A percentile compares a stretch with the other conserved stretches of the same genome.
These are phyloP conservation scores for Montipora foliosa DNA, from an alignment of 64 coral and sea anemone species.

Conservation along the genomic window DNA sequence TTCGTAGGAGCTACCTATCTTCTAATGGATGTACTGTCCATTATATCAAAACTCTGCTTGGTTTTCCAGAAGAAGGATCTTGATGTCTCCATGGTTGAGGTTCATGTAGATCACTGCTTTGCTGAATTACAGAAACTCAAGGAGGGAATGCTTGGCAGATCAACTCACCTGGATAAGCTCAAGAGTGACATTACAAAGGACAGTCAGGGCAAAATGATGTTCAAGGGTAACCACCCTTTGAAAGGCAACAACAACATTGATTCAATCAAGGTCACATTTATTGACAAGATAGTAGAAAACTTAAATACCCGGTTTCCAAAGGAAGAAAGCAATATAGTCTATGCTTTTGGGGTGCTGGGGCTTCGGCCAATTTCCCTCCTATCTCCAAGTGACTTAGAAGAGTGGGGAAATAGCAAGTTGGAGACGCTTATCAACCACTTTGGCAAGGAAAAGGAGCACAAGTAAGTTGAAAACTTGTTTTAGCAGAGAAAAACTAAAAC, in stretches of 20 bases:
- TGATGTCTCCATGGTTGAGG: conserved; percentile 30
- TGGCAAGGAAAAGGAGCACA: conserved; percentile 63
- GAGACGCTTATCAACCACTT: conserved; percentile 62
- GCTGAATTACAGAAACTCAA: conserved; percentile 64
- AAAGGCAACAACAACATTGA: conserved; percentile 60
- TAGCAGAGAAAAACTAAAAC: conserved; percentile 60
- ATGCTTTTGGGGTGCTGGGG: conserved; percentile 62
- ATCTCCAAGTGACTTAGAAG: conserved; percentile 60
- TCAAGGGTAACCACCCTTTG: conserved; percentile 59
- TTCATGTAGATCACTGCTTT: conserved; percentile 60
- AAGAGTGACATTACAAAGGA: conserved; percentile 62
- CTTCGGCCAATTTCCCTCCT: conserved; percentile 53
- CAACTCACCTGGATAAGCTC: conserved; percentile 63
- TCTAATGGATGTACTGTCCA: conserved; percentile 60
- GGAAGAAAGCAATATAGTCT: conserved; percentile 59
- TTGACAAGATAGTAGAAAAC: conserved; percentile 61
- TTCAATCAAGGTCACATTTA: conserved; percentile 56
- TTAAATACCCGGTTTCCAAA: conserved; percentile 67
- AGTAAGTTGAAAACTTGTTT: conserved; percentile 59
- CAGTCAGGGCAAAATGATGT: conserved; percentile 63
- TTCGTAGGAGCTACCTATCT: conserved; percentile 57
- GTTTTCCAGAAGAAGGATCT: conserved; percentile 57
- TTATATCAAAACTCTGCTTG: conserved; percentile 57
- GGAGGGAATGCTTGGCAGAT: conserved; percentile 54
- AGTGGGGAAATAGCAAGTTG: conserved; percentile 63